A percentile compares a stretch with the other conserved stretches of the same genome.
Evolutionary conservation across 2,888 invertebrate genomes (phyloP).

Genomic region (Coronaproctus castanopsis): DNA sequence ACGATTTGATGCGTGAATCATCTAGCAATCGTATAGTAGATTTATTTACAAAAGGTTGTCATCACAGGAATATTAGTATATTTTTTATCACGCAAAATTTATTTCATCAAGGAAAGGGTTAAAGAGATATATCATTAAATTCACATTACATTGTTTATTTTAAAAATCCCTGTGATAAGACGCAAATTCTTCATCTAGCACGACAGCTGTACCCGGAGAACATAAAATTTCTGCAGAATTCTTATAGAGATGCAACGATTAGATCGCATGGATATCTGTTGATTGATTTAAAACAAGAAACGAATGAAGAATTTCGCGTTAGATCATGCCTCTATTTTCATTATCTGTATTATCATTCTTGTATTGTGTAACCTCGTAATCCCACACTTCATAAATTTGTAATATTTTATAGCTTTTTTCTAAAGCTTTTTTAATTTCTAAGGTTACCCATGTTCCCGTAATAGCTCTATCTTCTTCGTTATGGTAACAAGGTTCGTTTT

Average conservation of each 20-base stretch:
- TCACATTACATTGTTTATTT: not conserved
- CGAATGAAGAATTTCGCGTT: not conserved
- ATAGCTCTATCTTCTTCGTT: not conserved
- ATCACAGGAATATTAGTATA: not conserved
- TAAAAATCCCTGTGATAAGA: no score
- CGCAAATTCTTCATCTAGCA: not conserved
- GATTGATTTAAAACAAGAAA: slow-evolving; percentile 1
- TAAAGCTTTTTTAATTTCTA: no score
- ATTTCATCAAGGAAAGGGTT: no score
- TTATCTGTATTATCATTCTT: no score
- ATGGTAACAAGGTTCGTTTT: slow-evolving; percentile 3
- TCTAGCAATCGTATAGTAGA: not conserved
- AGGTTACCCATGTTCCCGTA: slow-evolving; percentile 9
- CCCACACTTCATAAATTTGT: no score
- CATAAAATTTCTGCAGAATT: slow-evolving; percentile 1
- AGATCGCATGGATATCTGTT: not conserved
- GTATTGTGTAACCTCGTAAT: no score
- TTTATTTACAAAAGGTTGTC: slow-evolving; percentile 3
- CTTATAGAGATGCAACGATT: not conserved
- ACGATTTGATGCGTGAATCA: slow-evolving; percentile 1
- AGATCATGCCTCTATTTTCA: not conserved
- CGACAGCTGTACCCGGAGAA: not conserved
- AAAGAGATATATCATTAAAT: not conserved
- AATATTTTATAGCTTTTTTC: no score
- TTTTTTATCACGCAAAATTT: slow-evolving; percentile 3